Base-by-base conservation (phyloP, 1,140 invertebrate genomes). In the Megathymus violae region DNA sequence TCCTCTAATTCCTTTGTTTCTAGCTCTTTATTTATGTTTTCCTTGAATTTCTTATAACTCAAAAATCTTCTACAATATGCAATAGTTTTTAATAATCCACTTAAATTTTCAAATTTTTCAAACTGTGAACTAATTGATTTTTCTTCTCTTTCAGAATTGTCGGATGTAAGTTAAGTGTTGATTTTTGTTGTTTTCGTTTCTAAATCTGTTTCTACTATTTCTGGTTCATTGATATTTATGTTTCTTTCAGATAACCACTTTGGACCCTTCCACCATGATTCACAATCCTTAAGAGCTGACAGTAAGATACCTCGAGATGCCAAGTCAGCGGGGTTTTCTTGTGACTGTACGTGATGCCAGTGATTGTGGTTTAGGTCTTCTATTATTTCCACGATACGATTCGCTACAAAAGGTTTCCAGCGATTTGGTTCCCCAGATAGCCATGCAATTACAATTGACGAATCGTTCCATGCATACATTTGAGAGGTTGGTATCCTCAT, bases 301-400 rank as follows among this genome's bases (percentile, higher is more conserved):
- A 82, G 60, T 0, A 19, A 22, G 4, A 79, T 44, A 3, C 92
- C 91, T 51, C 91, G 62, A 0, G 90, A 91, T 9, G 74, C 48
- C 0, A 74, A 44, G 71, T 93, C 91, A 3, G 88, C 89, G 10
- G 89, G 88, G 71, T 93, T 93, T 0, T 85, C 50, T 7, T 64
- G 19, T 2, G 85, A 76, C 5, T 41, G 19, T 0, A 92, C 78
- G 66, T 93, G 85, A 36, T 38, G 15, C 92, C 91, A 93, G 34
- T 47, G 38, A 5, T 38, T 43, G 3, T 43, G 11, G 25, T 27
- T 7, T 4, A 70, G 61, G n/a, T 70, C 63, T 19, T 67, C 47
- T 61, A 75, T 60, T 16, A 91, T 91, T 62, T 78, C 62, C 1
- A 75, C 27, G 0, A 91, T 82, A n/a, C 89, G 46, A 71, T 92